Percentiles rank a stretch among this genome's conserved stretches.
These are phyloP conservation scores for Panulirus ornatus DNA, from an alignment of 1,140 invertebrate species.

Conservation along the genomic window DNA sequence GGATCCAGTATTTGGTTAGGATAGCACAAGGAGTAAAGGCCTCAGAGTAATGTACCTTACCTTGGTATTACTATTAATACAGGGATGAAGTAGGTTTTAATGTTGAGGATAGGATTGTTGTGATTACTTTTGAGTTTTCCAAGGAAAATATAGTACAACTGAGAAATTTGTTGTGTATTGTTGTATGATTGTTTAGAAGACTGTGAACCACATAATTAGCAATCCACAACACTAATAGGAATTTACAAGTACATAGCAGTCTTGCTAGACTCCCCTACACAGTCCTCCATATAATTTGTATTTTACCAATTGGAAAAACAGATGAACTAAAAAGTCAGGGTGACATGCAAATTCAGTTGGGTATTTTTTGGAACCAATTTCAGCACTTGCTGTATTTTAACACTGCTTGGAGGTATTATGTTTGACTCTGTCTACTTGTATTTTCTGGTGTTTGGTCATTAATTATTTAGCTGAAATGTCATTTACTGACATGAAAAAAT, in stretches of 20 bases:
- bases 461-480: background rate
- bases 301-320: too few species aligned
- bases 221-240: too few species aligned
- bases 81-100: background rate
- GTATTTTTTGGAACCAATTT: too few species aligned
- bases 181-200: background rate
- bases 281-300: too few species aligned
- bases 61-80: background rate
- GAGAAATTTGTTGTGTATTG: background rate
- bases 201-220: background rate
- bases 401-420: too few species aligned
- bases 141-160: background rate
- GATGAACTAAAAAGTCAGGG: too few species aligned
- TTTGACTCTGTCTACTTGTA: too few species aligned
- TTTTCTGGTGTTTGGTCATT: too few species aligned
- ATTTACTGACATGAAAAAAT: background rate
- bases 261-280: too few species aligned
- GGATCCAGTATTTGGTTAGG: conserved; percentile 34
- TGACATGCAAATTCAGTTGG: too few species aligned
- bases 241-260: too few species aligned
- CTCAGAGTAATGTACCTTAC: background rate
- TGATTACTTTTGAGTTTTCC: background rate
- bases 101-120: background rate
- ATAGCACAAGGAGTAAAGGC: background rate
- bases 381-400: too few species aligned